Percentiles rank a stretch among this genome's conserved stretches.
phyloP scores from a whole-genome alignment of 1,140 invertebrate genomes.

The Hesperophylax magnus region DNA sequence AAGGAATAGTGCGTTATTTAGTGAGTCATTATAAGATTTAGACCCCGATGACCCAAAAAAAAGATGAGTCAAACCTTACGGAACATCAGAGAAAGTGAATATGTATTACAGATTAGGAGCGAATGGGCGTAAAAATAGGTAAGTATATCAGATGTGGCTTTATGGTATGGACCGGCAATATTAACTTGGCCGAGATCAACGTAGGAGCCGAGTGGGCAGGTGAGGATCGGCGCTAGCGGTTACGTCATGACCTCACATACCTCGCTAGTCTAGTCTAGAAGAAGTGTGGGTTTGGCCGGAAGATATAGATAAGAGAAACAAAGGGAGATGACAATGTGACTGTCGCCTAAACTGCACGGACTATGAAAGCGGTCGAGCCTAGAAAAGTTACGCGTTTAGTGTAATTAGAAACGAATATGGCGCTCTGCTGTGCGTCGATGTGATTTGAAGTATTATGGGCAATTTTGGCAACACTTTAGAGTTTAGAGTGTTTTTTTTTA shows the following conservation, averaged over 20 bases:
- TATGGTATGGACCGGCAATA: not conserved
- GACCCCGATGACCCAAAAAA: not conserved
- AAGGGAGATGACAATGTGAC: too few species aligned
- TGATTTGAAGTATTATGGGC: too few species aligned
- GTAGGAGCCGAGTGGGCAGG: slow-evolving; percentile 12
- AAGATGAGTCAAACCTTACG: not conserved
- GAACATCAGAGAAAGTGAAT: slow-evolving; percentile 32
- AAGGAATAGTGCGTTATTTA: too few species aligned
- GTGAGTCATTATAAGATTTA: too few species aligned
- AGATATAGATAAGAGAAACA: too few species aligned
- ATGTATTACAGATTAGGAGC: not conserved
- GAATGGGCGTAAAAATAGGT: not conserved
- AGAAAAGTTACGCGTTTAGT: too few species aligned
- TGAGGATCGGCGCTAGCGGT: not conserved
- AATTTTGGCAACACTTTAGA: too few species aligned
- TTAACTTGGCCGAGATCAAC: not conserved
- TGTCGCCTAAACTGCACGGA: too few species aligned
- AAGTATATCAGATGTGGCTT: slow-evolving; percentile 7
- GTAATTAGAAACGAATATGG: too few species aligned
- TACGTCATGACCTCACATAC: not conserved
- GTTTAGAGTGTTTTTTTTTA: too few species aligned
- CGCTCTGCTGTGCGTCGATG: too few species aligned
- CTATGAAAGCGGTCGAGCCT: too few species aligned
- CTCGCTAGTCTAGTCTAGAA: not conserved
- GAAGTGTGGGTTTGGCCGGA: not conserved